phyloP scores from a whole-genome alignment of 2,113 vertebrate species.

The Origma solitaria region DNA sequence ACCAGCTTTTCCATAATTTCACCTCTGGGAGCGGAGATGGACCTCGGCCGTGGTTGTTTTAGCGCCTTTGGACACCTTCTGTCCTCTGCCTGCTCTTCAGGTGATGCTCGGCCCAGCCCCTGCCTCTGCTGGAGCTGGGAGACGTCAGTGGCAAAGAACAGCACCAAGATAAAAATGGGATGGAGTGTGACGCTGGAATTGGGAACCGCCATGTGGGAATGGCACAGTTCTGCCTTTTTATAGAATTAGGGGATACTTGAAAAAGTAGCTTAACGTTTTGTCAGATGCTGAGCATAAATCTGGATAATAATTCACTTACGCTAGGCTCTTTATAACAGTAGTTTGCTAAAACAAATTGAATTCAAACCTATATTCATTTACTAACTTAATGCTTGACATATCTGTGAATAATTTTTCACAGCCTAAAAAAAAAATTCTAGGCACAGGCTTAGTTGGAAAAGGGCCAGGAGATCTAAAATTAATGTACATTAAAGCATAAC shows the following conservation, averaged over 20 bases:
- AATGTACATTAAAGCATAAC: conserved; percentile 47
- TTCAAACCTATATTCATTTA: conserved; percentile 61
- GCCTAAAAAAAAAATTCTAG: not conserved
- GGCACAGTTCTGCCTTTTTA: not conserved
- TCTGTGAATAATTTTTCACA: conserved; percentile 55
- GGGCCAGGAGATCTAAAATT: conserved; percentile 41
- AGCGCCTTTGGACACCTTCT: not conserved
- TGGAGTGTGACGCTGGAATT: not conserved
- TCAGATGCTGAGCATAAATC: conserved; percentile 53
- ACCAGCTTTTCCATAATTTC: not conserved
- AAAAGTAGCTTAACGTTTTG: not conserved
- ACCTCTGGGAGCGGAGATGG: not conserved
- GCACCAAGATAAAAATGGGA: not conserved
- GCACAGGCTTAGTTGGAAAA: conserved; percentile 23
- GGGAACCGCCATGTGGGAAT: not conserved
- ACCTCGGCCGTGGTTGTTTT: not conserved
- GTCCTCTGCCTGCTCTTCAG: not conserved
- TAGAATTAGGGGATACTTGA: conserved; percentile 38
- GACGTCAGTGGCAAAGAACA: not conserved
- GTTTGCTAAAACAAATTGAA: conserved; percentile 65
- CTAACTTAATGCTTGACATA: conserved; percentile 47
- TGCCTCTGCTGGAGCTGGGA: not conserved
- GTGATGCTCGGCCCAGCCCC: not conserved
- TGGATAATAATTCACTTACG: conserved; percentile 48
- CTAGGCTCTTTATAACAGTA: conserved; percentile 38